Conservation (phyloP, 2,888 invertebrate genomes). For the Dichetophora obliterata region DNA sequence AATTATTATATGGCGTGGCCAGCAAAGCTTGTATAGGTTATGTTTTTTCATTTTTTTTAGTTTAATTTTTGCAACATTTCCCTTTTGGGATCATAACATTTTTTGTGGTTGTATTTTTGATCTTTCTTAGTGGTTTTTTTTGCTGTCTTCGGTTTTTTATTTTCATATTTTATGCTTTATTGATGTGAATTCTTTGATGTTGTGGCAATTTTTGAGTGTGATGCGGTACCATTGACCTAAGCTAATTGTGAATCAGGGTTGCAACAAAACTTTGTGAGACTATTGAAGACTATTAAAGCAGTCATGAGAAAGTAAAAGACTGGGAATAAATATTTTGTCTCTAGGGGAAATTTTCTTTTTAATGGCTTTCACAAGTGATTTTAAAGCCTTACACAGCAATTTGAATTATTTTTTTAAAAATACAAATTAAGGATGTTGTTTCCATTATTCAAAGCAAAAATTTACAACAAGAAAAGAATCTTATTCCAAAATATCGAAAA, state of each 20-base stretch:
- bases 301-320: not conserved
- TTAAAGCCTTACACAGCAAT: too few species aligned
- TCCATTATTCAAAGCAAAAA: too few species aligned
- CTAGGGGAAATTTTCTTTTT: too few species aligned
- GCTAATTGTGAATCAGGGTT: not conserved
- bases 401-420: too few species aligned
- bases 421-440: too few species aligned
- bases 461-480: too few species aligned
- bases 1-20: constrained; percentile 23
- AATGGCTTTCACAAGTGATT: too few species aligned
- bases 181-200: not conserved
- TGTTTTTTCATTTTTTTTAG: not conserved
- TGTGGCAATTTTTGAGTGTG: not conserved
- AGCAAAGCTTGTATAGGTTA: not conserved
- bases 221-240: constrained; percentile 3
- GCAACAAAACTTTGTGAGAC: too few species aligned
- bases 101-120: not conserved
- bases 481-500: too few species aligned
- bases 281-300: too few species aligned
- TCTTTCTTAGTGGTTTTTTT: not conserved
- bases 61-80: not conserved
- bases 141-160: not conserved
- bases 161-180: not conserved
- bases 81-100: not conserved
- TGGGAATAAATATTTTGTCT: too few species aligned